Evolutionary conservation across 2,888 invertebrate species (phyloP).

Genomic region (Amblyteles armatorius): DNA sequence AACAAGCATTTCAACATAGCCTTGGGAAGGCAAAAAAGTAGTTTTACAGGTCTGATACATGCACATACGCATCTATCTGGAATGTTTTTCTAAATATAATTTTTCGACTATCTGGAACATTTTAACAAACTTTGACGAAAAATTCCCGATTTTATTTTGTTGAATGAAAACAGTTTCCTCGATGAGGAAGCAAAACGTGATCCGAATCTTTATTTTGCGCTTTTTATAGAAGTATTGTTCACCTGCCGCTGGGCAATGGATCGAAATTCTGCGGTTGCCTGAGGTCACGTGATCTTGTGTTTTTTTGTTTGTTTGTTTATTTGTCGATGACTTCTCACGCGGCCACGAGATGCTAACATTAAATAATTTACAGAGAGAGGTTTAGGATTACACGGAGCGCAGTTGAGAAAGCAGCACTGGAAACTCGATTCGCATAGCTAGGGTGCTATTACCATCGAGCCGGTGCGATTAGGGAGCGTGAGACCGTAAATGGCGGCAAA

Average conservation of each 20-base stretch:
- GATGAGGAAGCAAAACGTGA: not conserved
- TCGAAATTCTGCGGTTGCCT: not conserved
- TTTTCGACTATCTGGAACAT: not conserved
- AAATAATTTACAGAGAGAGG: not conserved
- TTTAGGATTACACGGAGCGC: not conserved
- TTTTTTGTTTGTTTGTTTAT: not conserved
- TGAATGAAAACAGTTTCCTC: slow-evolving; percentile 1
- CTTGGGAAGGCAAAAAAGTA: not conserved
- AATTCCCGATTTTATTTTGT: not conserved
- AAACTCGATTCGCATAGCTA: not conserved
- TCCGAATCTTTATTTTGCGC: not conserved
- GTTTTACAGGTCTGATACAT: not conserved
- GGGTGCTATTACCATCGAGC: not conserved
- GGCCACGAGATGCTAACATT: not conserved
- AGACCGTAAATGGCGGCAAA: not conserved
- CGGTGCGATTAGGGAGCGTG: not conserved
- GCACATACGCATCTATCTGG: too few relatives aligned
- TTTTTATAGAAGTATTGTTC: not conserved
- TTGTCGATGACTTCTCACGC: not conserved
- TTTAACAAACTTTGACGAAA: not conserved
- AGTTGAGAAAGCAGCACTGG: not conserved
- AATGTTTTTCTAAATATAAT: not conserved
- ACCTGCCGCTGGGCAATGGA: not conserved
- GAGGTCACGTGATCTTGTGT: not conserved
- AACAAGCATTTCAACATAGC: not conserved